phyloP scores from a whole-genome alignment of 2,888 invertebrate species.

The Helicoverpa assulta region DNA sequence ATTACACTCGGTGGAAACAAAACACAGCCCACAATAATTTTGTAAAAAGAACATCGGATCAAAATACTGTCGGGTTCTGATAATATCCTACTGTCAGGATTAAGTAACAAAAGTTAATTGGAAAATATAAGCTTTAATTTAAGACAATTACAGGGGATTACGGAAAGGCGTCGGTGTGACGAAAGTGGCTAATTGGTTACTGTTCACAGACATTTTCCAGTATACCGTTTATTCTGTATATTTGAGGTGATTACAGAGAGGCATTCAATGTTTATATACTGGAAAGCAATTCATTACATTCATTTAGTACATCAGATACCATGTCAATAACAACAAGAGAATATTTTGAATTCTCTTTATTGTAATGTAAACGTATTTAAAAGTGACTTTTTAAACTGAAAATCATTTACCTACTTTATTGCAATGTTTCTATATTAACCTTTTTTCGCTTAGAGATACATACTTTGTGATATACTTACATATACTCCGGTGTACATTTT shows the following conservation, averaged over 20 bases:
- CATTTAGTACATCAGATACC: not conserved
- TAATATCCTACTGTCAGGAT: conserved; percentile 21
- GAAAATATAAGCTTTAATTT: conserved; percentile 48
- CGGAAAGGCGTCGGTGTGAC: conserved; percentile 28
- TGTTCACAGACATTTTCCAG: conserved; percentile 23
- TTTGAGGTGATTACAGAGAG: conserved; percentile 25
- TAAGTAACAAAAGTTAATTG: conserved; percentile 47
- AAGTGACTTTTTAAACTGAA: too few relatives aligned
- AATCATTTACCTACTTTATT: too few relatives aligned
- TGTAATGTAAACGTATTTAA: too few relatives aligned
- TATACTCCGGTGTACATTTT: too few relatives aligned
- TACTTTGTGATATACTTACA: too few relatives aligned
- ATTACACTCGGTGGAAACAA: not conserved
- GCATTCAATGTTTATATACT: not conserved
- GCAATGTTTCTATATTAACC: too few relatives aligned
- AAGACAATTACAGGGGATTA: conserved; percentile 50
- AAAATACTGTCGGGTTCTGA: conserved; percentile 3
- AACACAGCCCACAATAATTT: not conserved
- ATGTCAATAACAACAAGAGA: too few relatives aligned
- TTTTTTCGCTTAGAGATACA: too few relatives aligned
- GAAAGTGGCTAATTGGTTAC: conserved; percentile 44
- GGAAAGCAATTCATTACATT: not conserved
- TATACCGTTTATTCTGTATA: conserved; percentile 12
- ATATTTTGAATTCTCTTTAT: too few relatives aligned
- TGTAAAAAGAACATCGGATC: not conserved